Percentiles rank a stretch among this genome's conserved stretches.
These are phyloP conservation scores for Pseudoatta argentina DNA, from an alignment of 1,140 invertebrate species.

Conservation along the genomic window DNA sequence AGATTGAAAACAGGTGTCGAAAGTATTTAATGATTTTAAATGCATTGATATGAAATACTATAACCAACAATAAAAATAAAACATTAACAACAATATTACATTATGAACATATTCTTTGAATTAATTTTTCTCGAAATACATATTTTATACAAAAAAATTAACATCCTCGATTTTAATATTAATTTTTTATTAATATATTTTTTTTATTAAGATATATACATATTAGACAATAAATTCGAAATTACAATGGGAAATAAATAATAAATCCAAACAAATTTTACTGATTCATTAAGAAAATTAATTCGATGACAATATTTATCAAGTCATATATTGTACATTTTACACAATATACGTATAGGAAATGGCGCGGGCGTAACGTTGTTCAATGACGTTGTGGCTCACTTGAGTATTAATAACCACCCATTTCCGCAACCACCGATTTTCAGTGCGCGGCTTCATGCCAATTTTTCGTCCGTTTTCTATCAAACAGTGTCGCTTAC, in stretches of 20 bases:
- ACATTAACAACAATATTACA: background rate
- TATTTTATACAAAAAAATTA: background rate
- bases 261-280: background rate
- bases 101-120: background rate
- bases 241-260: background rate
- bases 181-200: background rate
- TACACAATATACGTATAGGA: conserved; percentile 35
- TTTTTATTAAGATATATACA: too few species aligned
- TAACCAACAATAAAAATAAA: background rate
- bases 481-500: background rate
- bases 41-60: too few species aligned
- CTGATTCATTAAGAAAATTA: background rate
- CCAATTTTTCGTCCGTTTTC: background rate
- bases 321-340: conserved; percentile 50
- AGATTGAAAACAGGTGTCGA: background rate
- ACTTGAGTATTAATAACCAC: conserved; percentile 68
- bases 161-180: background rate
- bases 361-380: conserved; percentile 49
- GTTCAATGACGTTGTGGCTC: conserved; percentile 63
- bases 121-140: background rate
- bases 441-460: background rate
- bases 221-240: background rate
- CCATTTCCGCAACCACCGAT: conserved; percentile 23
- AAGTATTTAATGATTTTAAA: too few species aligned
- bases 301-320: conserved; percentile 54